Conservation (phyloP, 2,797 vertebrate species). For the Anniella stebbinsi region DNA sequence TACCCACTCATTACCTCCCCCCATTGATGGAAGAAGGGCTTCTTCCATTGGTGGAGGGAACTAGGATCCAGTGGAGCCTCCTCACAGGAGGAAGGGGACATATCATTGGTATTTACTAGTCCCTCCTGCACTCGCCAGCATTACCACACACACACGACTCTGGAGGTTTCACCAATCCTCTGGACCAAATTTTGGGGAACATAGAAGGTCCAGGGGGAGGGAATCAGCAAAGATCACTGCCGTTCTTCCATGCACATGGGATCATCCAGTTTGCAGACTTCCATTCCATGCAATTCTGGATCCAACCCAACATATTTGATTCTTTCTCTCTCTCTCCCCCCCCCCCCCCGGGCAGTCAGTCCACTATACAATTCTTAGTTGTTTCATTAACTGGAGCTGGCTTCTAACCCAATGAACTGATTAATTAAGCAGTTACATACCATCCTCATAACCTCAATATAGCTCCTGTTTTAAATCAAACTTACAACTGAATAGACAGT, state of each 20-base stretch:
- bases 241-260: neutral
- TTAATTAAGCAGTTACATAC: neutral
- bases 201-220: neutral
- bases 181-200: neutral
- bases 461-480: neutral
- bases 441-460: no score
- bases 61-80: neutral
- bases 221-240: no score
- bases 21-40: neutral
- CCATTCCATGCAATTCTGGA: neutral
- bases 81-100: neutral
- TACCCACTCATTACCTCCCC: no score
- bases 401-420: neutral
- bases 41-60: neutral
- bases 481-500: neutral
- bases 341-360: neutral
- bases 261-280: neutral
- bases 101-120: neutral
- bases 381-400: neutral
- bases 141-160: neutral
- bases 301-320: neutral
- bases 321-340: neutral
- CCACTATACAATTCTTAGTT: neutral
- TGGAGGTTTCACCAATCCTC: neutral
- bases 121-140: neutral